Conservation (phyloP, 1,140 invertebrate species). For the Tenebrio molitor region DNA sequence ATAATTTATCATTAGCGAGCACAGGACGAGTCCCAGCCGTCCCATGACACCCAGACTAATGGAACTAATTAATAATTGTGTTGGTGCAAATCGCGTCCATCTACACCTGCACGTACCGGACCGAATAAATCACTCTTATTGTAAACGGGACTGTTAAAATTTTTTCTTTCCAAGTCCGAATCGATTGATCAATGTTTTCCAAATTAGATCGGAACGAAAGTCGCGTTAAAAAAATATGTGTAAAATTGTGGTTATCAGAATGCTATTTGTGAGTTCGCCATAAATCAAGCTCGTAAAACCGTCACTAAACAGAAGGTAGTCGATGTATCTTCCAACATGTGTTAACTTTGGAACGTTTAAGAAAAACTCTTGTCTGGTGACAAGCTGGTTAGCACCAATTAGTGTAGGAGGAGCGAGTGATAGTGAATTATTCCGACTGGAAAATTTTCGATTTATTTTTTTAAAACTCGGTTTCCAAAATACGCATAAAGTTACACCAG, state of each 20-base stretch:
- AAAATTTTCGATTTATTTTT: conserved; percentile 11
- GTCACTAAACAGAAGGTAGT: conserved; percentile 56
- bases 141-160: no score
- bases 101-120: not conserved
- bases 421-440: conserved; percentile 11
- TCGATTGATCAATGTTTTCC: conserved; percentile 1
- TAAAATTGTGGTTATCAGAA: conserved; percentile 53
- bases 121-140: no score
- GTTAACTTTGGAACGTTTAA: conserved; percentile 46
- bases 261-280: conserved; percentile 50
- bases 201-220: conserved; percentile 45
- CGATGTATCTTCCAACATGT: conserved; percentile 54
- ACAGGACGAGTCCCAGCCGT: not conserved
- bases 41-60: not conserved
- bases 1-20: conserved; percentile 36
- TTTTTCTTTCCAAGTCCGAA: no score
- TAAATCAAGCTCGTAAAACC: conserved; percentile 56
- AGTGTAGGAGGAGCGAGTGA: conserved; percentile 44
- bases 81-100: not conserved
- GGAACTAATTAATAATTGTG: conserved; percentile 17
- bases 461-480: no score
- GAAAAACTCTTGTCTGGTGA: conserved; percentile 45
- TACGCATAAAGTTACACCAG: no score
- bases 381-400: conserved; percentile 50
- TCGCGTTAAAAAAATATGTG: conserved; percentile 49